These are phyloP conservation scores for Bhutanitis thaidina DNA, from an alignment of 2,888 invertebrate species.

Conservation along the genomic window DNA sequence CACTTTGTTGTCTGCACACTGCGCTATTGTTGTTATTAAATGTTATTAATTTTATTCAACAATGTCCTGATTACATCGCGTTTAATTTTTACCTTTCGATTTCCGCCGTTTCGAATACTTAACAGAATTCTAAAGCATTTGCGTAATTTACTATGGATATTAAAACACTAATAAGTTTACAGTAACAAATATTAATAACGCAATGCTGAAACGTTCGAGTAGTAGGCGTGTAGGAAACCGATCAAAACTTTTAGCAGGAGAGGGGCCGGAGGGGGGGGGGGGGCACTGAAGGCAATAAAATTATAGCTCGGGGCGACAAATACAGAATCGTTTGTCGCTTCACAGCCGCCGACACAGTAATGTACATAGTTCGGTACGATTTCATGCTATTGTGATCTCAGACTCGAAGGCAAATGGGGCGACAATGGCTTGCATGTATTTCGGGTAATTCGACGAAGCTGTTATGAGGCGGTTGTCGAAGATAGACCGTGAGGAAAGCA, in stretches of 20 bases:
- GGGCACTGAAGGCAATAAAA: constrained; percentile 42
- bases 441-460: constrained; percentile 1
- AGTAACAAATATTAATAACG: neutral
- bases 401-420: constrained; percentile 9
- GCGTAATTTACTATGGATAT: too few species aligned
- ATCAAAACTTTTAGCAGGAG: constrained; percentile 21
- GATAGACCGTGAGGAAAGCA: constrained; percentile 14
- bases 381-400: constrained; percentile 14
- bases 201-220: neutral
- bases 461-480: neutral
- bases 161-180: neutral
- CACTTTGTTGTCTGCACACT: too few species aligned
- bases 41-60: too few species aligned
- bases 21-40: too few species aligned
- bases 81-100: too few species aligned
- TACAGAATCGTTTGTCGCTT: constrained; percentile 30
- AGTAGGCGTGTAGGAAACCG: constrained; percentile 1
- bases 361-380: constrained; percentile 7
- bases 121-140: too few species aligned
- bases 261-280: too few species aligned
- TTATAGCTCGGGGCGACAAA: constrained; percentile 41
- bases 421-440: constrained; percentile 15
- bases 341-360: constrained; percentile 16
- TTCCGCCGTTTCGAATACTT: too few species aligned
- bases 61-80: too few species aligned